These are phyloP conservation scores for Thalassarche chlororhynchos DNA, from an alignment of 2,113 vertebrate species.

Conservation along the genomic window DNA sequence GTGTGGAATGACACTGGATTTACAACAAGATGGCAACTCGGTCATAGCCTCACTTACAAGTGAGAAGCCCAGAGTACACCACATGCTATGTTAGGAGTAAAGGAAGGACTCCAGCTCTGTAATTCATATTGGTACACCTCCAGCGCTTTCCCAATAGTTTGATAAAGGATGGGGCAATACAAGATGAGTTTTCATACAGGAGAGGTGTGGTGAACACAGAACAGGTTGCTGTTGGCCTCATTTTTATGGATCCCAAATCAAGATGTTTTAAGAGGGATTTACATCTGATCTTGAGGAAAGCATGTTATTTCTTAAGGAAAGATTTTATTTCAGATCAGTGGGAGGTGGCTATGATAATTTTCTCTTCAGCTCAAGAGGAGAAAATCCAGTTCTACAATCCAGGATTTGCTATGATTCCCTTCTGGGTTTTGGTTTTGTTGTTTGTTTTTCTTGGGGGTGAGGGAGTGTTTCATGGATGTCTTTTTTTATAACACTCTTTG, in stretches of 20 bases:
- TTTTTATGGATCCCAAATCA: neutral
- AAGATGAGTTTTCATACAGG: neutral
- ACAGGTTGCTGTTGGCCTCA: neutral
- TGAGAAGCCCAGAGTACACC: neutral
- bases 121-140: neutral
- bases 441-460: neutral
- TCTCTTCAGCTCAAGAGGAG: neutral
- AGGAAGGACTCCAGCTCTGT: neutral
- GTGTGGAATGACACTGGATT: neutral
- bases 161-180: neutral
- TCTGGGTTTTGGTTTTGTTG: neutral
- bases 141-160: neutral
- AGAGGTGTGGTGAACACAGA: neutral
- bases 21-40: neutral
- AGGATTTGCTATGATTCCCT: neutral
- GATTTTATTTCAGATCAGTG: neutral
- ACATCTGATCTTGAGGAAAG: neutral
- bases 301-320: neutral
- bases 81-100: neutral
- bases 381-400: neutral
- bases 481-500: neutral
- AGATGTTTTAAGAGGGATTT: neutral
- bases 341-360: neutral
- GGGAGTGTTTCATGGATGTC: fast-evolving
- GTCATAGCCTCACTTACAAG: neutral